These are phyloP conservation scores for Tauraco hartlaubi DNA, from an alignment of 2,797 vertebrate species.

Conservation along the genomic window DNA sequence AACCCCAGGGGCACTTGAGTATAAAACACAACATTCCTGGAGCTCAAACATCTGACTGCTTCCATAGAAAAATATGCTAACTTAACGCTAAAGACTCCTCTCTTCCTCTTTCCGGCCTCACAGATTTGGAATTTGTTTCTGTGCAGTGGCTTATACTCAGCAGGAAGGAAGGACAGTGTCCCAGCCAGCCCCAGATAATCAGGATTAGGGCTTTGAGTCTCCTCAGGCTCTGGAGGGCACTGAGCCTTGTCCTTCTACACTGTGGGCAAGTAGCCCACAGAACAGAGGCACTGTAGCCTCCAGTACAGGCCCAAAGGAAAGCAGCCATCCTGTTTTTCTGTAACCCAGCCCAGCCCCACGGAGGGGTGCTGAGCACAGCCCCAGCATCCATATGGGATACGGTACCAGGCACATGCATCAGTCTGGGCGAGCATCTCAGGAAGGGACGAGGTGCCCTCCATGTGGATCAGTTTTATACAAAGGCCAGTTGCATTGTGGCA, in stretches of 20 bases:
- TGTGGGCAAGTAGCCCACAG: not conserved
- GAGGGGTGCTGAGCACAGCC: not conserved
- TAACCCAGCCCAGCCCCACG: not conserved
- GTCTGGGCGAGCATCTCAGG: not conserved
- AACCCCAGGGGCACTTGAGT: not conserved
- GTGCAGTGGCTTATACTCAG: not conserved
- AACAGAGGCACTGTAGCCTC: not conserved
- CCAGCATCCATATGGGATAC: fast-evolving
- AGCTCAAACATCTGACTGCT: not conserved
- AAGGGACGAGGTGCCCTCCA: not conserved
- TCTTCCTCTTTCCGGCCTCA: not conserved
- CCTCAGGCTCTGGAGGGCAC: not conserved
- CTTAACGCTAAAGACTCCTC: not conserved
- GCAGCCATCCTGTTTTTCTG: not conserved
- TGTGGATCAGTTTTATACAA: not conserved
- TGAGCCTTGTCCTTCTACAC: not conserved
- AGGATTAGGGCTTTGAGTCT: not conserved
- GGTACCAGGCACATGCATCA: fast-evolving
- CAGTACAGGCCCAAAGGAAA: not conserved
- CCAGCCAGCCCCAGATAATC: not conserved
- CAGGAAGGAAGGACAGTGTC: not conserved
- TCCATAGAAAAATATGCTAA: not conserved
- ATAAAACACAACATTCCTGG: not conserved
- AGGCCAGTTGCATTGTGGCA: not conserved
- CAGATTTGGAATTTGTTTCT: not conserved